Evolutionary conservation across 1,140 invertebrate genomes (phyloP), one percentile per base, ranked within the genome.

Genomic region (Phymorhynchus buccinoides): DNA sequence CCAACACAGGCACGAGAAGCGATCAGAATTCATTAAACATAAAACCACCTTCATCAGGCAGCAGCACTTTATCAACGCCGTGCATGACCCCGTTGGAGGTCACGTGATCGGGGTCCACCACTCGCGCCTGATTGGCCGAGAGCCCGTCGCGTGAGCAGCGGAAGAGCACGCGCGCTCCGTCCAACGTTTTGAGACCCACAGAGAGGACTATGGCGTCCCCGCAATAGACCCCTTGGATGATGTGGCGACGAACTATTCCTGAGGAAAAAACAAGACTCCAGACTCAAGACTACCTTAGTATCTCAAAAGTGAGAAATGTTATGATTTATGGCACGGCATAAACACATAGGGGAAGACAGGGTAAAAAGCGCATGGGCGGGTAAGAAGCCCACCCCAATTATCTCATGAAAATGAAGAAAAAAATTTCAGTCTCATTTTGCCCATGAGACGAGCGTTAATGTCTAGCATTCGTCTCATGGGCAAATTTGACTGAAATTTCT

Each of bases 31-130:
- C 48, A 52, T 52, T 52, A 52, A 52, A 52, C 12, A n/a, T 14
- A 52, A 22, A 87, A 88, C 95, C 92, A 86, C 95, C 93, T 30
- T 93, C 92, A 75, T 94, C 94, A 0, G 96, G 96, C 78, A 95
- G 94, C 75, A 96, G 91, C 30, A 96, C 92, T 6, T 92, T 93
- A 80, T 93, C 90, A 62, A 94, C 90, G 39, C 92, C 89, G 83
- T 94, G 93, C 27, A 94, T 83, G 37, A 94, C 91, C 7, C 93
- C 93, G 87, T 94, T 94, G n/a, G 86, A 89, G 9, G 91, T 89
- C 16, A 92, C 89, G 62, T 91, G 90, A 85, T 94, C 93, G 2
- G 85, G 86, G 56, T 89, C 88, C 1, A 89, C 42, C 0, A 92
- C 83, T 44, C 87, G 87, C 18, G 88, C 88, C 48, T 87, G 80